Evolutionary conservation across 2,888 invertebrate genomes (phyloP).

Genomic region (Lepidocyrtoides sp.): DNA sequence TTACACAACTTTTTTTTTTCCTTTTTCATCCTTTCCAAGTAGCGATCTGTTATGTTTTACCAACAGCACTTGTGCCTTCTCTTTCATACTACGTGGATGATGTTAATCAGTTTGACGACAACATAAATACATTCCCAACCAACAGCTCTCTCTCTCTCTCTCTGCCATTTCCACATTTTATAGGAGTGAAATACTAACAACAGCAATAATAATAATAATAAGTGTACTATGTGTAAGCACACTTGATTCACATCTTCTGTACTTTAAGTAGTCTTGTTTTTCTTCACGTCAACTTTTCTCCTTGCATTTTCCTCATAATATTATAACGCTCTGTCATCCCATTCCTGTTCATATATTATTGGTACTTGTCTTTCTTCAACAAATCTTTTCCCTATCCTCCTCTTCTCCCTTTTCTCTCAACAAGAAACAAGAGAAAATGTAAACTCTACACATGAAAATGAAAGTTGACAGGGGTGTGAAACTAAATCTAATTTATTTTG

Average conservation of each 20-base stretch:
- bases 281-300: slow-evolving; percentile 18
- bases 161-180: neutral
- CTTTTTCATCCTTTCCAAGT: slow-evolving; percentile 34
- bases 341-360: neutral
- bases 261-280: slow-evolving; percentile 21
- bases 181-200: neutral
- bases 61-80: too few species aligned
- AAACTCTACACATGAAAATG: slow-evolving; percentile 68
- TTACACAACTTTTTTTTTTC: slow-evolving; percentile 15
- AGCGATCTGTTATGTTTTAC: too few species aligned
- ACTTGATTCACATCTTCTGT: slow-evolving; percentile 26
- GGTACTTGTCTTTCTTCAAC: neutral
- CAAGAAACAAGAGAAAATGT: slow-evolving; percentile 48
- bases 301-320: neutral
- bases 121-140: too few species aligned
- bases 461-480: slow-evolving; percentile 78
- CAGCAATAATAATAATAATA: neutral
- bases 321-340: neutral
- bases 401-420: neutral
- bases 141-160: neutral
- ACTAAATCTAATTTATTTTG: slow-evolving; percentile 81
- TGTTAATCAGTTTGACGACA: too few species aligned
- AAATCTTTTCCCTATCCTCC: neutral
- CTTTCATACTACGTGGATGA: too few species aligned
- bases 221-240: neutral